A percentile compares a stretch with the other conserved stretches of the same genome.
phyloP scores from a whole-genome alignment of 2,797 vertebrate genomes.

The Danio aesculapii region DNA sequence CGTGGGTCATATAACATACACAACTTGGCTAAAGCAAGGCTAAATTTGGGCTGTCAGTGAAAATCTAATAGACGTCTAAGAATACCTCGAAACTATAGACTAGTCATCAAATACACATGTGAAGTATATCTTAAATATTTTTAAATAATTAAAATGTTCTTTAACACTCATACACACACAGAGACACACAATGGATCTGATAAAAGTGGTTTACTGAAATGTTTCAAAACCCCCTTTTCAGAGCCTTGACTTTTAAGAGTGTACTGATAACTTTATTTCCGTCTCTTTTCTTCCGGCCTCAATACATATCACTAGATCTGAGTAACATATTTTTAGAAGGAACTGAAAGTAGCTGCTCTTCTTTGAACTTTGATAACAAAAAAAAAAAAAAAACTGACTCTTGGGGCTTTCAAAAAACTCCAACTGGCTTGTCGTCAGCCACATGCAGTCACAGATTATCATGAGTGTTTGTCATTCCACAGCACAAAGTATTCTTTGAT shows the following conservation, averaged over 20 bases:
- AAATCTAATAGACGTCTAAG: too few relatives aligned
- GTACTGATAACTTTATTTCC: not conserved
- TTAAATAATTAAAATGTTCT: too few relatives aligned
- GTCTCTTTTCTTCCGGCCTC: not conserved
- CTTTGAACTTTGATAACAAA: constrained; percentile 15
- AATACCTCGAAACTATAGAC: too few relatives aligned
- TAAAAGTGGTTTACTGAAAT: too few relatives aligned
- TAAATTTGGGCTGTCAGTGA: too few relatives aligned
- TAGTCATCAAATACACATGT: too few relatives aligned
- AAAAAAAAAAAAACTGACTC: not conserved
- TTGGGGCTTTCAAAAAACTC: constrained; percentile 3
- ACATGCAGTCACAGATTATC: not conserved
- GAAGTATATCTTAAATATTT: too few relatives aligned
- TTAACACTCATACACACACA: too few relatives aligned
- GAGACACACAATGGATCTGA: too few relatives aligned
- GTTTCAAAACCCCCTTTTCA: too few relatives aligned
- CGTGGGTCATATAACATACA: too few relatives aligned
- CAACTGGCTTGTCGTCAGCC: not conserved
- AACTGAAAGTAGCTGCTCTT: constrained; percentile 9
- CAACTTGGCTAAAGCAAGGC: too few relatives aligned
- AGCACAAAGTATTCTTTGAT: not conserved
- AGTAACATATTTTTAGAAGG: not conserved
- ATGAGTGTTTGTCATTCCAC: not conserved
- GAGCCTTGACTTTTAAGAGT: not conserved
- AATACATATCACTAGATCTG: not conserved